Evolutionary conservation across 2,888 invertebrate species (phyloP).

Genomic region (Imbricaverruca yamaguchii): DNA sequence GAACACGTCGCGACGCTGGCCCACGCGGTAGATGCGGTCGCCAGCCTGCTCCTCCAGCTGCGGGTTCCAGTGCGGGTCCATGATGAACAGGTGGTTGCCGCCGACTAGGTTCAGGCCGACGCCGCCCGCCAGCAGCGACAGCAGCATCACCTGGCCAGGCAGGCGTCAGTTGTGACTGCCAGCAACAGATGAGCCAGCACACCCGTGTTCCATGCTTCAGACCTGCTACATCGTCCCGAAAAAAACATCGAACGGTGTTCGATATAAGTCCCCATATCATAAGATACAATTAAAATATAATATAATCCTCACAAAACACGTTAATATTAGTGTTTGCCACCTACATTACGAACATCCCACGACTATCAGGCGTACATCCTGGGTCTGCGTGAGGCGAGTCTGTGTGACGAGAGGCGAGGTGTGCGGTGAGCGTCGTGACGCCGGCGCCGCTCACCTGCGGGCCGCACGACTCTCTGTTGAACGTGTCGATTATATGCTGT

Average conservation of each 20-base stretch:
- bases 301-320: too few relatives aligned
- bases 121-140: conserved; percentile 88
- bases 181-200: neutral
- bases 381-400: too few relatives aligned
- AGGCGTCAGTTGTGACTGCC: neutral
- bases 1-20: conserved; percentile 31
- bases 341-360: too few relatives aligned
- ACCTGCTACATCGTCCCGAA: too few relatives aligned
- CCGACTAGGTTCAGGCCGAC: conserved; percentile 90
- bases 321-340: too few relatives aligned
- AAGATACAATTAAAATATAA: too few relatives aligned
- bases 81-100: conserved; percentile 78
- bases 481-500: conserved; percentile 57
- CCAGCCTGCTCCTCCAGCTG: conserved; percentile 90
- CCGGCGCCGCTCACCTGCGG: conserved; percentile 46
- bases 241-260: too few relatives aligned
- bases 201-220: too few relatives aligned
- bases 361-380: too few relatives aligned
- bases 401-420: too few relatives aligned
- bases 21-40: conserved; percentile 68
- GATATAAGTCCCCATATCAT: too few relatives aligned
- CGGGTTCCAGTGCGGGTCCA: conserved; percentile 97
- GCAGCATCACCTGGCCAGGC: conserved; percentile 51
- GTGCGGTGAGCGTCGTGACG: too few relatives aligned
- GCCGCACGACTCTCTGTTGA: conserved; percentile 55